Evolutionary conservation across 1,140 invertebrate genomes (phyloP).

Genomic region (Drosophila dunni): DNA sequence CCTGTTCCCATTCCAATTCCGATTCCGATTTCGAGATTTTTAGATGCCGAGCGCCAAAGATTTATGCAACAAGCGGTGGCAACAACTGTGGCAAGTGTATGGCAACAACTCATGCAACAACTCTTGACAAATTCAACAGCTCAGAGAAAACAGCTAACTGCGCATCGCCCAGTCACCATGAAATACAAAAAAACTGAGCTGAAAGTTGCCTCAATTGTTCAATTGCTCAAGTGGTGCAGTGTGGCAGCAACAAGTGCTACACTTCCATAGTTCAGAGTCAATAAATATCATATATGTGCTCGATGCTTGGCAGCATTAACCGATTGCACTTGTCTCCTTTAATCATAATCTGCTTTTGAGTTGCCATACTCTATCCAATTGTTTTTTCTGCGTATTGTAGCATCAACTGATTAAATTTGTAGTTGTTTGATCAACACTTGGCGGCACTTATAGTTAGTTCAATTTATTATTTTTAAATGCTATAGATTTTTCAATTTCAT

Average conservation of each 20-base stretch:
- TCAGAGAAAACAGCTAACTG: not conserved
- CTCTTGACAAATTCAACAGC: slow-evolving; percentile 22
- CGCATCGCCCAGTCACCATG: slow-evolving; percentile 6
- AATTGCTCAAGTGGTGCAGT: not conserved
- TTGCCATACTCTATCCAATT: too few species aligned
- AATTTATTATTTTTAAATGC: too few species aligned
- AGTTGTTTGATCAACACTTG: too few species aligned
- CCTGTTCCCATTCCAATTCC: too few species aligned
- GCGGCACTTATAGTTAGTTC: too few species aligned
- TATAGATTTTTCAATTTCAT: too few species aligned
- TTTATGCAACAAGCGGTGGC: slow-evolving; percentile 29
- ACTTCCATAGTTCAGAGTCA: not conserved
- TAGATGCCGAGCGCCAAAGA: not conserved
- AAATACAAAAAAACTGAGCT: slow-evolving; percentile 6
- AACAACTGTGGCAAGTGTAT: not conserved
- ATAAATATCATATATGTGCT: not conserved
- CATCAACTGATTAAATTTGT: too few species aligned
- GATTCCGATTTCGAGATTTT: too few species aligned
- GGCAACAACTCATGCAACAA: not conserved
- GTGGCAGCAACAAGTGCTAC: slow-evolving; percentile 1
- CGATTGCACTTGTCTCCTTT: not conserved
- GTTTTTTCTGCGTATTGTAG: too few species aligned
- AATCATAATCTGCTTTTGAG: not conserved
- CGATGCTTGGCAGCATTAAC: not conserved
- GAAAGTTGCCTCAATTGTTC: not conserved